phyloP scores from a whole-genome alignment of 2,113 vertebrate species.

The Myodes glareolus region DNA sequence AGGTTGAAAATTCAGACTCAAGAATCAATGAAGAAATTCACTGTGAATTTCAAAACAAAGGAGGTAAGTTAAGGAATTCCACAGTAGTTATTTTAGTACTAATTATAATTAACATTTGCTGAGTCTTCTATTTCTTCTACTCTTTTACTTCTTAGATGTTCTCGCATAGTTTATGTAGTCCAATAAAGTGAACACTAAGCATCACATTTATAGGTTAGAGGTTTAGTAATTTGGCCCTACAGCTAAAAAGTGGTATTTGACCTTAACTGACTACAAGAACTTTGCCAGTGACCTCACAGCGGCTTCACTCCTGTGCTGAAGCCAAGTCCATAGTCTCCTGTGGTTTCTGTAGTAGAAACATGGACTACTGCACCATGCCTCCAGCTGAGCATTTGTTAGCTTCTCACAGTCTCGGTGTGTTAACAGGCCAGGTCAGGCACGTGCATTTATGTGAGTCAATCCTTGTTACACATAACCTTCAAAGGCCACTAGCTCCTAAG shows the following conservation, averaged over 20 bases:
- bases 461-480: not conserved
- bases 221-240: not conserved
- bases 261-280: not conserved
- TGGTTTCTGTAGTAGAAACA: not conserved
- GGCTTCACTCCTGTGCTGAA: not conserved
- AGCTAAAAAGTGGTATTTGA: not conserved
- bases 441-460: not conserved
- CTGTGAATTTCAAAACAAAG: conserved; percentile 68
- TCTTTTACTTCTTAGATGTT: not conserved
- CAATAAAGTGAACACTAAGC: not conserved
- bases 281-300: not conserved
- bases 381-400: not conserved
- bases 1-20: conserved; percentile 76
- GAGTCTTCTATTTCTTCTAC: not conserved
- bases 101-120: not conserved
- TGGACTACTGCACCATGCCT: not conserved
- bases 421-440: not conserved
- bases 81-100: not conserved
- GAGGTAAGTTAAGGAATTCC: conserved; percentile 75
- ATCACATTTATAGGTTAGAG: not conserved
- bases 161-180: not conserved
- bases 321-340: not conserved
- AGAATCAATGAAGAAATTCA: conserved; percentile 66
- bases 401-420: not conserved
- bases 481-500: not conserved